Conservation (phyloP, 2,113 vertebrate species). For the Burhinus oedicnemus region DNA sequence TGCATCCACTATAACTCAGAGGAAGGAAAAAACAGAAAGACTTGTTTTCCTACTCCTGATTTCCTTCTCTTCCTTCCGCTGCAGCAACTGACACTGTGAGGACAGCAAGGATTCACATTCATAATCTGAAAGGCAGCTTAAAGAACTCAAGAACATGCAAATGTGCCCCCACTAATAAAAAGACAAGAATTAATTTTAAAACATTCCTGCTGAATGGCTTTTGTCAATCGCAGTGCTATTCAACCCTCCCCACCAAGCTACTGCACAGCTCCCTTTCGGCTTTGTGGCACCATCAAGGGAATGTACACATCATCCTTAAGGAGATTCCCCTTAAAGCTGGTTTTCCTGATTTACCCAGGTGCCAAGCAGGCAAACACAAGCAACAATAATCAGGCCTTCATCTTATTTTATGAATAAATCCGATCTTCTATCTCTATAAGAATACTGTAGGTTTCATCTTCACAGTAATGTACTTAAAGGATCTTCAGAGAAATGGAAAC, state of each 20-base stretch:
- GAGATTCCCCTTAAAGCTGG: neutral
- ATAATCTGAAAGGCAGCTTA: neutral
- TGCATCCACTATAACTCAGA: neutral
- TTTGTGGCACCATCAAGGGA: neutral
- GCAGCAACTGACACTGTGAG: neutral
- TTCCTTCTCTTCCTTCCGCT: neutral
- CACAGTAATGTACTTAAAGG: conserved; percentile 57
- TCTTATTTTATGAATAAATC: neutral
- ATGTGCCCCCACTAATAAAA: neutral
- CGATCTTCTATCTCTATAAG: neutral
- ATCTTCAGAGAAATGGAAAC: neutral
- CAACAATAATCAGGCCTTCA: neutral
- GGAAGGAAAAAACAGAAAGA: neutral
- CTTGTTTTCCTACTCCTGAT: neutral
- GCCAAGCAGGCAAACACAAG: neutral
- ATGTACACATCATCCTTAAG: neutral
- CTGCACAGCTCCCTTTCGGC: neutral
- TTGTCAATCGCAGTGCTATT: neutral
- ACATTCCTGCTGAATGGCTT: neutral
- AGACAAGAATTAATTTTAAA: neutral
- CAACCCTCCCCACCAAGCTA: too few relatives aligned
- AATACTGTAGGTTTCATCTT: conserved; percentile 51
- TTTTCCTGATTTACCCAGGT: neutral
- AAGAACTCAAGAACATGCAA: neutral
- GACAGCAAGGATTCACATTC: neutral